Conservation (phyloP, 1,140 invertebrate genomes). For the Musca vetustissima region DNA sequence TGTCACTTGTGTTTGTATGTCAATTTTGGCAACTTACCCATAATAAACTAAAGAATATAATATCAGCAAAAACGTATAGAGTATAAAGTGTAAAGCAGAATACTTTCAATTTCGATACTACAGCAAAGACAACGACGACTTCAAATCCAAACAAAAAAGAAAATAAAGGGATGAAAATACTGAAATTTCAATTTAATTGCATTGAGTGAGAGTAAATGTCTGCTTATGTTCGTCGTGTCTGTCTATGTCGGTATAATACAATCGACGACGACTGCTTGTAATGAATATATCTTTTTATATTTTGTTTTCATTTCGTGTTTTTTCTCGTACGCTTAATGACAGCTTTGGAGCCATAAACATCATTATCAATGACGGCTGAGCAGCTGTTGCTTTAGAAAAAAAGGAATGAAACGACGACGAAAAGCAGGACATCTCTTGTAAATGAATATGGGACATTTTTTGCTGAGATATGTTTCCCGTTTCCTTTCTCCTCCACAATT, state of each 20-base stretch:
- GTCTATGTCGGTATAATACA: not conserved
- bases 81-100: not conserved
- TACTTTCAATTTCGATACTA: no score
- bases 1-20: conserved; percentile 9
- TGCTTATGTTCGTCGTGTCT: not conserved
- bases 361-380: conserved; percentile 21
- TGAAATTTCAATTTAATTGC: not conserved
- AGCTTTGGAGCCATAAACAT: conserved; percentile 16
- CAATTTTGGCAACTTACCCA: conserved; percentile 8
- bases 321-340: conserved; percentile 22
- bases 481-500: no score
- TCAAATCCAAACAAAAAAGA: no score
- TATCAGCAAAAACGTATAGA: not conserved
- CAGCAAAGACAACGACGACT: no score
- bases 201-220: not conserved
- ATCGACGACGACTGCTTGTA: not conserved
- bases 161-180: not conserved
- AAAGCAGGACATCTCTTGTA: not conserved
- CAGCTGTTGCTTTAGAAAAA: conserved; percentile 11
- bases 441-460: no score
- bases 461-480: no score
- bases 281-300: not conserved
- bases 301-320: not conserved
- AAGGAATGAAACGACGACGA: not conserved
- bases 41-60: not conserved